These are phyloP conservation scores for Heliconius sara DNA, from an alignment of 2,888 invertebrate species.

Conservation along the genomic window DNA sequence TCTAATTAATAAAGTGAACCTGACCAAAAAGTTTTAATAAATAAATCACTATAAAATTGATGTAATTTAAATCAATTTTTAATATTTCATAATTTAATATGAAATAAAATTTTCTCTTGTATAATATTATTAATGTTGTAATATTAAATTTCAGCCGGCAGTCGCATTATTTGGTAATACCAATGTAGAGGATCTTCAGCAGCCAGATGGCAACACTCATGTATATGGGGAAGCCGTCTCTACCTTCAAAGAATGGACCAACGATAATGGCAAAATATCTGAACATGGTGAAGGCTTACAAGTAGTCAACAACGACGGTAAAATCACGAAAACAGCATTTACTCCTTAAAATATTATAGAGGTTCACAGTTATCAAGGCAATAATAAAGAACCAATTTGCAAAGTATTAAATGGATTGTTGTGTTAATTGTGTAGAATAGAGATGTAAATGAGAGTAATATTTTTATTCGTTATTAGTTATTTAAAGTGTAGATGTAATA, in stretches of 20 bases:
- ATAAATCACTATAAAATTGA: no score
- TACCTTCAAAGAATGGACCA: slow-evolving; percentile 83
- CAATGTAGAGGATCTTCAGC: slow-evolving; percentile 53
- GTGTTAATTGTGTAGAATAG: background rate
- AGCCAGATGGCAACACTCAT: slow-evolving; percentile 61
- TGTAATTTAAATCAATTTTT: no score
- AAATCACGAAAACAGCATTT: slow-evolving; percentile 83
- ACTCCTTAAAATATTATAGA: slow-evolving; percentile 32
- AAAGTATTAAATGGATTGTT: slow-evolving; percentile 6
- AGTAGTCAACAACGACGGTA: slow-evolving; percentile 89
- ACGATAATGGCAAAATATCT: slow-evolving; percentile 84
- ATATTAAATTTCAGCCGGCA: slow-evolving; percentile 23
- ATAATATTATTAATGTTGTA: background rate
- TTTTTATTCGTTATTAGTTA: slow-evolving; percentile 18
- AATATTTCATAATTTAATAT: no score
- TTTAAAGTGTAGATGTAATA: slow-evolving; percentile 1
- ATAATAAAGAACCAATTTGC: background rate
- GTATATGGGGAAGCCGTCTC: slow-evolving; percentile 86
- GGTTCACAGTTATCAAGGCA: background rate
- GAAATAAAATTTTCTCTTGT: background rate
- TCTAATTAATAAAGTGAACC: background rate
- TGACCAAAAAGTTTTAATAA: no score
- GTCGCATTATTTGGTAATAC: slow-evolving; percentile 10
- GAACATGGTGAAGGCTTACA: slow-evolving; percentile 86
- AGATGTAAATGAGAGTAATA: background rate